Base-by-base conservation (phyloP, 1,140 invertebrate species). In the Acromyrmex echinatior region DNA sequence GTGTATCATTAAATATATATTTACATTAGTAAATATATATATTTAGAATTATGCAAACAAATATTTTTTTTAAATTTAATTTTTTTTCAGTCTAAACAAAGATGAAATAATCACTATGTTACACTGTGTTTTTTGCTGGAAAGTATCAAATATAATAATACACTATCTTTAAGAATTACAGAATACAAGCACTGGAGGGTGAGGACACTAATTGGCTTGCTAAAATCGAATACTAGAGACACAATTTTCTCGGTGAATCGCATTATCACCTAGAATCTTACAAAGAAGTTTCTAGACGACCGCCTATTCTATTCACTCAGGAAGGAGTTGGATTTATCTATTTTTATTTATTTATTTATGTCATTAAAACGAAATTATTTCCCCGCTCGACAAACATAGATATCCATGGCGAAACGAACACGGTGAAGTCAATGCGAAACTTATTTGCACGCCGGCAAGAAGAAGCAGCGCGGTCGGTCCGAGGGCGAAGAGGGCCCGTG, bases 371-470 rank as follows among this genome's bases (percentile, higher is more conserved):
- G 39, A 21, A 73, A 45, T 82, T 76, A 84, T 25, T 51, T 63
- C 39, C 18, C 39, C 25, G 18, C 4, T 76, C 25, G 25, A 84
- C 39, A 62, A 62, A 74, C 80, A 74, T 39, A 73, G 39, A 62
- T 74, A 74, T 74, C 25, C 35, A 21, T 28, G n/a, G 78, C 66
- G 79, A 82, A 71, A 81, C 53, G n/a, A 25, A 35, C 28, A 14
- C 49, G n/a, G 21, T 21, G 56, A 14, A 65, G 18, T 21, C 62
- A n/a, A 63, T 39, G 76, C 77, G 25, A 73, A 49, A 60, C 79
- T 82, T 82, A 82, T 82, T 82, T 82, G 66, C 79, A 71, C 79
- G 51, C 51, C 68, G 25, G 39, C 53, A 63, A 51, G 78, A 35
- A 39, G 70, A 62, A 62, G 70, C 31, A 62, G 56, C 70, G 49